These are phyloP conservation scores for Oncorhynchus kisutch DNA, from an alignment of 2,113 vertebrate species.

Conservation along the genomic window DNA sequence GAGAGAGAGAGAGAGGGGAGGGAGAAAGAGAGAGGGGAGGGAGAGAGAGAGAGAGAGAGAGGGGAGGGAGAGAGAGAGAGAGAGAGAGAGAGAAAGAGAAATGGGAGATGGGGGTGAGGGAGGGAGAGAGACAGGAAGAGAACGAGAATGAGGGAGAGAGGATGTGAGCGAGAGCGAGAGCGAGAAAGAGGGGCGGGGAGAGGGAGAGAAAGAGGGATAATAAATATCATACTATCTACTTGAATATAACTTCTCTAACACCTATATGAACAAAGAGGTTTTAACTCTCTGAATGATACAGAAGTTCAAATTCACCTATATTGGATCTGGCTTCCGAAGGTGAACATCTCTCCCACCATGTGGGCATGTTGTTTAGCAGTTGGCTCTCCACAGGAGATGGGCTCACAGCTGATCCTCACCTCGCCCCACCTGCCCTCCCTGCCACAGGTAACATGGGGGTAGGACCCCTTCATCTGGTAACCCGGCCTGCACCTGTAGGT, in stretches of 20 bases:
- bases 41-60: no score
- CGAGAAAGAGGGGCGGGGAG: no score
- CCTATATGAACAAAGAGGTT: no score
- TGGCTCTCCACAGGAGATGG: conserved; percentile 85
- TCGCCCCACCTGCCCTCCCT: conserved; percentile 83
- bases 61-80: no score
- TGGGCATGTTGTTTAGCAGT: conserved; percentile 78
- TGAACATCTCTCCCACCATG: conserved; percentile 72
- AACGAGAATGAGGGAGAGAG: not conserved
- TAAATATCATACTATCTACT: not conserved
- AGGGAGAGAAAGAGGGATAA: not conserved
- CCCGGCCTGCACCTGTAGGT: conserved; percentile 85
- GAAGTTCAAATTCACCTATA: conserved; percentile 82
- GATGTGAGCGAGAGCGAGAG: no score
- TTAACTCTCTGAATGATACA: not conserved
- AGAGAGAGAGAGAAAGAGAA: no score
- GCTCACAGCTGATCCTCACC: conserved; percentile 83
- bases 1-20: not conserved
- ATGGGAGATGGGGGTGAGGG: no score
- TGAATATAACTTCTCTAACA: not conserved
- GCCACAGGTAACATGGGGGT: conserved; percentile 79
- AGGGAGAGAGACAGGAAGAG: no score
- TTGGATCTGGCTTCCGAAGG: conserved; percentile 81
- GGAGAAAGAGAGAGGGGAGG: no score
- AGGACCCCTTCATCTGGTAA: conserved; percentile 75